Evolutionary conservation across 2,113 vertebrate species (phyloP).

Genomic region (Thunnus maccoyii): DNA sequence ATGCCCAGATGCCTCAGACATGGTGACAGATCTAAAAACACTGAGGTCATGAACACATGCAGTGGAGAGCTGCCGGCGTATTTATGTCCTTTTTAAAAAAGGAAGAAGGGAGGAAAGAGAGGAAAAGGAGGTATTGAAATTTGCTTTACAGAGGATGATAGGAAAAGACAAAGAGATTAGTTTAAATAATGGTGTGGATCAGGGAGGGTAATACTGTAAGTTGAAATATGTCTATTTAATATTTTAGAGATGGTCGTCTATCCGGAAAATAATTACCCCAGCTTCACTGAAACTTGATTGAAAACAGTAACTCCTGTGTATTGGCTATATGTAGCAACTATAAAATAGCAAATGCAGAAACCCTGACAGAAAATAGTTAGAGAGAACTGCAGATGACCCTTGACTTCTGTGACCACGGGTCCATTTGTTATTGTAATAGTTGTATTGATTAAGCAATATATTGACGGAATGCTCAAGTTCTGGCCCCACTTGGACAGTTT

Average conservation of each 20-base stretch:
- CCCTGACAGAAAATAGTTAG: neutral
- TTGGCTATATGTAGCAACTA: neutral
- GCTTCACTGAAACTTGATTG: neutral
- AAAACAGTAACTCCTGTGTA: neutral
- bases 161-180: slow-evolving; percentile 34
- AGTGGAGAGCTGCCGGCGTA: slow-evolving; percentile 38
- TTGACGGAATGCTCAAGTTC: slow-evolving; percentile 18
- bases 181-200: slow-evolving; percentile 12
- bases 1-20: neutral
- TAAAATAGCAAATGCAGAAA: neutral
- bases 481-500: neutral
- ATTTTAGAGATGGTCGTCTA: neutral
- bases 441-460: slow-evolving; percentile 29
- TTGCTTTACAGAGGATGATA: neutral
- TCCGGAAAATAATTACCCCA: neutral
- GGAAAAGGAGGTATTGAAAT: neutral
- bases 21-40: slow-evolving; percentile 20
- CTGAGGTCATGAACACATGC: neutral
- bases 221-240: slow-evolving; percentile 9
- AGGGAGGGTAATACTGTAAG: neutral
- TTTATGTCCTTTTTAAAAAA: slow-evolving; percentile 49
- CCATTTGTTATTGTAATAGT: slow-evolving; percentile 34
- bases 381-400: neutral
- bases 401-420: neutral
- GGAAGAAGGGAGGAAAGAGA: neutral